Percentiles rank a stretch among this genome's conserved stretches.
Evolutionary conservation across 2,888 invertebrate genomes (phyloP).

Genomic region (Unio delphinus): DNA sequence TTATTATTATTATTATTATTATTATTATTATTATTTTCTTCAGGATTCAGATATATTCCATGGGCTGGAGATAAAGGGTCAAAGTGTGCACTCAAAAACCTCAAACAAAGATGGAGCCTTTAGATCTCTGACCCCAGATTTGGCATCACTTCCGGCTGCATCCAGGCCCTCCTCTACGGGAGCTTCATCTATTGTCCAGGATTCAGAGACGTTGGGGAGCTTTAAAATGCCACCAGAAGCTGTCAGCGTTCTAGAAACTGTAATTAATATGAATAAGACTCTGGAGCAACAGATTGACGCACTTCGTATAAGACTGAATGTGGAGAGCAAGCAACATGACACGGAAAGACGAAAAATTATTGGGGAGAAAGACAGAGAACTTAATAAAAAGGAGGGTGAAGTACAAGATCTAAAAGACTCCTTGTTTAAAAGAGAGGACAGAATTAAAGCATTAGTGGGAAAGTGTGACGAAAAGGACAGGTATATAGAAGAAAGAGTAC

Average conservation of each 20-base stretch:
- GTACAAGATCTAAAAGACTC: conserved; percentile 52
- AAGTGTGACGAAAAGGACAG: conserved; percentile 43
- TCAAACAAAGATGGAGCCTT: conserved; percentile 24
- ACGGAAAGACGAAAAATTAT: conserved; percentile 40
- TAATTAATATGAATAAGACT: conserved; percentile 48
- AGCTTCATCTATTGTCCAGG: conserved; percentile 24
- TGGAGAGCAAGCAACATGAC: conserved; percentile 50
- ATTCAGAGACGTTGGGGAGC: conserved; percentile 39
- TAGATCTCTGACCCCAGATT: conserved; percentile 19
- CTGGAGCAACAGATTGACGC: conserved; percentile 54
- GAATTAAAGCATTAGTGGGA: conserved; percentile 37
- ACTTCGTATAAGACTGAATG: conserved; percentile 49
- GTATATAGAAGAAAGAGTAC: conserved; percentile 43
- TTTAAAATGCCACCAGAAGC: conserved; percentile 46
- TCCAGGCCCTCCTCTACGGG: conserved; percentile 37
- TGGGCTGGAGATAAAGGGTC: conserved; percentile 42
- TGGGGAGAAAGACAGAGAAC: conserved; percentile 40
- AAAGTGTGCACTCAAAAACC: conserved; percentile 28
- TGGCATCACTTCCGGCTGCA: conserved; percentile 26
- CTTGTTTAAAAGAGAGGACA: conserved; percentile 40
- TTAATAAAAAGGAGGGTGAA: conserved; percentile 44
- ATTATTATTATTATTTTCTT: too few species aligned
- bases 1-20: too few species aligned
- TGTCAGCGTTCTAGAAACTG: conserved; percentile 47
- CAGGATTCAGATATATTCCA: too few species aligned